Evolutionary conservation across 2,113 vertebrate genomes (phyloP).

Genomic region (Setophaga kirtlandii): DNA sequence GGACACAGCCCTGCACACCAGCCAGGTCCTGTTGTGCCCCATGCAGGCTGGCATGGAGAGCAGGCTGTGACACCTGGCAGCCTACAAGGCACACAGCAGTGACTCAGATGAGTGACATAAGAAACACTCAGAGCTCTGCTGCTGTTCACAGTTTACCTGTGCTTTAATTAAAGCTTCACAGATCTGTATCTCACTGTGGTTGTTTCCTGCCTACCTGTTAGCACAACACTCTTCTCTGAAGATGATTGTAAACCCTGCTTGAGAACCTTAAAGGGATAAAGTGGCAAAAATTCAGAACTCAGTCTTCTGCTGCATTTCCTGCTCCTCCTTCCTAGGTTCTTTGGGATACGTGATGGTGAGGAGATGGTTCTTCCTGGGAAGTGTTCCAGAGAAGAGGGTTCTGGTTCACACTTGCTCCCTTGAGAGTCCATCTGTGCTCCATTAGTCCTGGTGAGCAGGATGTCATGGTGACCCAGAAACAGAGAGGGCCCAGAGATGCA

Average conservation of each 20-base stretch:
- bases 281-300: background rate
- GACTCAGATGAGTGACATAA: background rate
- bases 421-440: conserved; percentile 43
- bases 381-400: background rate
- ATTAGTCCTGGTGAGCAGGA: background rate
- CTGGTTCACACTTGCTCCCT: background rate
- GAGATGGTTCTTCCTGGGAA: conserved; percentile 37
- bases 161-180: conserved; percentile 3
- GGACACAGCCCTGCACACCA: background rate
- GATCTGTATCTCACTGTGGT: background rate
- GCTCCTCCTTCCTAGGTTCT: conserved; percentile 10
- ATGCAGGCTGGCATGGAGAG: rapidly evolving
- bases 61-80: background rate
- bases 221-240: background rate
- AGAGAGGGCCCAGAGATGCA: background rate
- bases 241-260: background rate
- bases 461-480: conserved; percentile 15
- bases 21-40: background rate
- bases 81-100: background rate
- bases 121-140: background rate
- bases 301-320: background rate
- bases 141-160: background rate
- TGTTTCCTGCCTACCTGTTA: conserved; percentile 2
- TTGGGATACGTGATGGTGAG: conserved; percentile 26
- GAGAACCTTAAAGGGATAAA: background rate